A percentile compares a stretch with the other conserved stretches of the same genome.
Evolutionary conservation across 30 jellyfish, hydroid and myxozoan species (phyloP).

Genomic region (Morbakka virulenta): DNA sequence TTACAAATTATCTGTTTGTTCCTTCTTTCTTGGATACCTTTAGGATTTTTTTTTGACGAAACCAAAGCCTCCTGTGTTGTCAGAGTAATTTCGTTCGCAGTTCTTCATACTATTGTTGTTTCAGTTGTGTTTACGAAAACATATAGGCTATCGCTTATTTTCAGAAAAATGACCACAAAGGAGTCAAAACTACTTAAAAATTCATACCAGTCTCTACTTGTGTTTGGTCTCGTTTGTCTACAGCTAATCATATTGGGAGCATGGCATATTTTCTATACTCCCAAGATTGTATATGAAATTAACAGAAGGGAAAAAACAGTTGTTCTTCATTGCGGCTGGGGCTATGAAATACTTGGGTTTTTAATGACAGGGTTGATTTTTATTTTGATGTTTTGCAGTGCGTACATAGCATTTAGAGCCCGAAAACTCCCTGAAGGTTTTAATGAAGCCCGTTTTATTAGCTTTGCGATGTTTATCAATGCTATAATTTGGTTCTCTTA

Average conservation of each 20-base stretch:
- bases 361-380: constrained; percentile 24
- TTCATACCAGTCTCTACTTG: constrained; percentile 57
- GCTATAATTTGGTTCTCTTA: constrained; percentile 52
- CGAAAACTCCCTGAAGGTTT: constrained; percentile 79
- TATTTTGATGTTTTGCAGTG: constrained; percentile 40
- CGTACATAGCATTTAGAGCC: constrained; percentile 80
- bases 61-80: constrained; percentile 35
- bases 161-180: constrained; percentile 41
- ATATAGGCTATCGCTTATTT: constrained; percentile 65
- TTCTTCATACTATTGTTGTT: constrained; percentile 38
- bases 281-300: constrained; percentile 3
- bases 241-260: constrained; percentile 25
- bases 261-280: constrained; percentile 34
- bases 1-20: constrained; percentile 48
- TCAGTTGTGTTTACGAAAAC: constrained; percentile 66
- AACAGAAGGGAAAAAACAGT: constrained; percentile 6
- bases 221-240: constrained; percentile 27
- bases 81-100: constrained; percentile 51
- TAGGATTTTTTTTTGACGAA: constrained; percentile 23
- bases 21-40: constrained; percentile 52
- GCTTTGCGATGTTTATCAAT: constrained; percentile 63
- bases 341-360: constrained; percentile 19
- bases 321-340: constrained; percentile 47
- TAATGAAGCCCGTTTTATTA: constrained; percentile 76
- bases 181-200: constrained; percentile 62